Evolutionary conservation across 2,113 vertebrate genomes (phyloP).

Genomic region (Grus americana): DNA sequence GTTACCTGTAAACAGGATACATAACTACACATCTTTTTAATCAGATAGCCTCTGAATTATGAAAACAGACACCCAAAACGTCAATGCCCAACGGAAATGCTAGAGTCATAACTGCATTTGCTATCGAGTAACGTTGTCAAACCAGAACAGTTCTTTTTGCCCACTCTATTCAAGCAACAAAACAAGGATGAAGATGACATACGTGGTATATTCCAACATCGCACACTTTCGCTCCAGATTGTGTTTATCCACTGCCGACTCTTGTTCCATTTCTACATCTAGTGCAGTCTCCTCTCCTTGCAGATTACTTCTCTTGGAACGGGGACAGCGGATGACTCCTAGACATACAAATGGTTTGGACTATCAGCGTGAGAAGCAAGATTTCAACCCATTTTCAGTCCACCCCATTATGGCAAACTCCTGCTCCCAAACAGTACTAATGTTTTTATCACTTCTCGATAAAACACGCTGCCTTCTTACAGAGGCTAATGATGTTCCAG

Average conservation of each 20-base stretch:
- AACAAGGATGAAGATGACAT: background rate
- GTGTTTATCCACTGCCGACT: conserved; percentile 73
- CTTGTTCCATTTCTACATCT: conserved; percentile 74
- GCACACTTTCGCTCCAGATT: conserved; percentile 78
- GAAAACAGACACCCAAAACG: background rate
- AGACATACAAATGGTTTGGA: background rate
- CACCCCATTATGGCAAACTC: background rate
- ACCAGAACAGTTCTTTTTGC: background rate
- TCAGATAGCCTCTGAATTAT: background rate
- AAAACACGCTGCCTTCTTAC: background rate
- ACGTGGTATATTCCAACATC: conserved; percentile 79
- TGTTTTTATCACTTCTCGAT: background rate
- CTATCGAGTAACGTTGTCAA: background rate
- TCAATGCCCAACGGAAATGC: background rate
- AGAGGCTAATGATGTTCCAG: background rate
- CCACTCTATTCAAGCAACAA: background rate
- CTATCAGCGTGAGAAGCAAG: background rate
- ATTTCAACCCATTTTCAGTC: background rate
- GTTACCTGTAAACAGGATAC: background rate
- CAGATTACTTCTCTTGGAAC: conserved; percentile 43
- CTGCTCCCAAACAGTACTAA: background rate
- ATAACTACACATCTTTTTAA: background rate
- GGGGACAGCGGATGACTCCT: conserved; percentile 79
- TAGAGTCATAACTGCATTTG: background rate
- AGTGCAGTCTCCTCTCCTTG: conserved; percentile 31